Evolutionary conservation across 92 coral and sea anemone species (phyloP), one percentile per base, ranked within the genome.

Genomic region (Palythoa heliodiscus): DNA sequence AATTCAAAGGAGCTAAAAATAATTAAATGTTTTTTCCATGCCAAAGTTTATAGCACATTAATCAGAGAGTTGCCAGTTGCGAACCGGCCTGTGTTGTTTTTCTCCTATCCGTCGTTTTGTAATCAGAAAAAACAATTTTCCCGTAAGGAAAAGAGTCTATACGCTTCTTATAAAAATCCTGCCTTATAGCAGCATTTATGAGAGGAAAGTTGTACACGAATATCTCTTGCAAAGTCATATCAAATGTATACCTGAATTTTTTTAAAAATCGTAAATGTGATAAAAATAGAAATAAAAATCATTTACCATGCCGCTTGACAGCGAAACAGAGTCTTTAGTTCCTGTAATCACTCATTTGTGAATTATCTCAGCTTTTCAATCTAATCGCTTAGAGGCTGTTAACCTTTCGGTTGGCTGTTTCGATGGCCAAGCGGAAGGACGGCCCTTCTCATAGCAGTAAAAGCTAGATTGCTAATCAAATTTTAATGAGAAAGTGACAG

Each of bases 391-490:
- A 11, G 35, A 19, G 58, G 24, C 55, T 66, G 84, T 15, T 80
- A 52, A 70, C 53, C 58, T 9, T 64, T 80, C 55, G 57, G 73
- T 48, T 80, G 74, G 73, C 66, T 80, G 74, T 64, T 47, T 19
- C 23, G 25, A 23, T 3, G 57, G 4, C 39, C 38, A 40, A 80
- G 61, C 84, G 84, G 84, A 80, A 80, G 73, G 73, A 24, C 38
- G 11, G 22, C 11, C 43, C 74, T 80, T 66, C 73, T 55, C 13
- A 35, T 38, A 67, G 84, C 84, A 14, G 55, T 80, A 66, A 80
- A 78, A 80, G 84, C 40, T 58, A 66, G 84, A 80, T 80, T 70
- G 72, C 84, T 48, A 80, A 80, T 66, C 74, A 70, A 64, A 80
- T 38, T 47, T 80, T 80, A 80, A 80, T 80, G 63, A 80, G 57